Percentiles rank a stretch among this genome's conserved stretches.
phyloP scores from a whole-genome alignment of 2,888 invertebrate genomes.

The Panzeria rudis region DNA sequence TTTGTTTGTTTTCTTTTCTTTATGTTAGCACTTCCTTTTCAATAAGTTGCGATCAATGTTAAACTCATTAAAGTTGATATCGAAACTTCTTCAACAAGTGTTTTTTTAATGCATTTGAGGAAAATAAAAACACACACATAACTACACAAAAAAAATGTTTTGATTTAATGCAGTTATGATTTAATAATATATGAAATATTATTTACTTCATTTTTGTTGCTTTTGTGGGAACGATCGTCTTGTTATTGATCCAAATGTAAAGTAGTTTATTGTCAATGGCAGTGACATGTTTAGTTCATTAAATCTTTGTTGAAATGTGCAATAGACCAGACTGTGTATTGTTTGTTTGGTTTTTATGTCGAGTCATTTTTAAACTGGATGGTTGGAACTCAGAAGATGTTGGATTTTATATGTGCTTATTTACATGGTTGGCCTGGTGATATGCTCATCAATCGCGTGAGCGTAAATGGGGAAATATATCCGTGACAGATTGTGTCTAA shows the following conservation, averaged over 20 bases:
- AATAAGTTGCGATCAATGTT: conserved; percentile 49
- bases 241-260: conserved; percentile 39
- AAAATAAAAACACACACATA: background rate
- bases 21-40: background rate
- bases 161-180: conserved; percentile 21
- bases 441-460: no score
- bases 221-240: conserved; percentile 10
- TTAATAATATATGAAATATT: conserved; percentile 60
- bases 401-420: background rate
- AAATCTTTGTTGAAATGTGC: conserved; percentile 61
- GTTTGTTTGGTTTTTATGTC: conserved; percentile 1
- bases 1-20: background rate
- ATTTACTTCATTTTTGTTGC: conserved; percentile 60
- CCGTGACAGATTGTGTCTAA: no score
- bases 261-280: conserved; percentile 49
- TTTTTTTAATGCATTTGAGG: conserved; percentile 35
- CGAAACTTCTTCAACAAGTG: conserved; percentile 50
- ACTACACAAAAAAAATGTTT: conserved; percentile 13
- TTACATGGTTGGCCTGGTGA: background rate
- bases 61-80: conserved; percentile 63
- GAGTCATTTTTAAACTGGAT: conserved; percentile 34
- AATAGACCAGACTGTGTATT: background rate
- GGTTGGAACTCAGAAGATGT: background rate
- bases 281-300: conserved; percentile 67
- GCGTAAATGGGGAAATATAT: no score